These are phyloP conservation scores for Pseudoatta argentina DNA, from an alignment of 1,140 invertebrate genomes.

Conservation along the genomic window DNA sequence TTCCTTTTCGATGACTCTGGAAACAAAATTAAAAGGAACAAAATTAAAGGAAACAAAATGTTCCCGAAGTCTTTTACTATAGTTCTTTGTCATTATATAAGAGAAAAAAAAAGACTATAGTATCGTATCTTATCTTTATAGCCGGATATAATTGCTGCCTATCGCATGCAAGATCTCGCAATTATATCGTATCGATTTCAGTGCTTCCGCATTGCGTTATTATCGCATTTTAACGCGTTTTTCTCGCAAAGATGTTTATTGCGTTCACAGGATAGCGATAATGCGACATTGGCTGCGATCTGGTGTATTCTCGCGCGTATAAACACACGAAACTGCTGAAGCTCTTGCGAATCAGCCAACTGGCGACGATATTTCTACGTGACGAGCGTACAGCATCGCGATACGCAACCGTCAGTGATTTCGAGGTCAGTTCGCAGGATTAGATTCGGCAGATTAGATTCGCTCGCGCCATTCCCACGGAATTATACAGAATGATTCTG, in stretches of 20 bases:
- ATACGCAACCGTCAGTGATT: conserved; percentile 57
- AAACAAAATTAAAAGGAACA: not conserved
- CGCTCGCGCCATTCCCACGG: conserved; percentile 52
- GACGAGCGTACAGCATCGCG: conserved; percentile 41
- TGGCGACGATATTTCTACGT: conserved; percentile 48
- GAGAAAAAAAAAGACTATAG: not conserved
- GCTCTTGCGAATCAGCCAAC: conserved; percentile 35
- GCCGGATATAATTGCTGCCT: conserved; percentile 75
- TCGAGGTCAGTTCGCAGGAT: conserved; percentile 54
- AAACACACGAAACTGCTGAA: conserved; percentile 25
- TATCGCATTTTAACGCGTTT: conserved; percentile 64
- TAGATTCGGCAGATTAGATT: conserved; percentile 56
- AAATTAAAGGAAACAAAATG: not conserved
- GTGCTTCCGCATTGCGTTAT: conserved; percentile 59
- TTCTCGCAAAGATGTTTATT: conserved; percentile 55
- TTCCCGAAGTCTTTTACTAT: not conserved
- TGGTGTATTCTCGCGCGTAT: conserved; percentile 9
- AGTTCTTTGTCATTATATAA: conserved; percentile 1
- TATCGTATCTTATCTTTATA: conserved; percentile 44
- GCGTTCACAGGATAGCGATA: conserved; percentile 10
- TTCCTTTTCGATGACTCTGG: not conserved
- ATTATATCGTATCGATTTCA: conserved; percentile 51
- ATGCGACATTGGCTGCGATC: conserved; percentile 7
- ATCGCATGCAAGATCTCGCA: conserved; percentile 64
- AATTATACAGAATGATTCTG: conserved; percentile 54